A percentile compares a stretch with the other conserved stretches of the same genome.
Conservation (phyloP, 2,888 invertebrate species). For the Dugesia japonica region DNA sequence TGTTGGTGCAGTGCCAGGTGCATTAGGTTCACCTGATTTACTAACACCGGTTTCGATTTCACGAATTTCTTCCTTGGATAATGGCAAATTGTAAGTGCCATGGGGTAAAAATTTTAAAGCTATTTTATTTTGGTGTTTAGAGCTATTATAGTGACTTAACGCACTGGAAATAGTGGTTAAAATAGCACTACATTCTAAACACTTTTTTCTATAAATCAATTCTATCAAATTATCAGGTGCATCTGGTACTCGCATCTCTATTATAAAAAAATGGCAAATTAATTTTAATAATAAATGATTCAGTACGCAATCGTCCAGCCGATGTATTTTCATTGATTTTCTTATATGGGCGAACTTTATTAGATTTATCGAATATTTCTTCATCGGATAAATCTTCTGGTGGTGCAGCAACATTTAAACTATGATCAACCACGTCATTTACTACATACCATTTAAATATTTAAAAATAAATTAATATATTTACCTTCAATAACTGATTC, state of each 20-base stretch:
- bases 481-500: too few relatives aligned
- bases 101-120: neutral
- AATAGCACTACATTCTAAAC: neutral
- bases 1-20: neutral
- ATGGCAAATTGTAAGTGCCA: neutral
- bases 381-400: too few relatives aligned
- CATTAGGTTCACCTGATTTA: neutral
- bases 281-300: too few relatives aligned
- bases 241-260: neutral
- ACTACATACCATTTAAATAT: too few relatives aligned
- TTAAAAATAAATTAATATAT: too few relatives aligned
- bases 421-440: too few relatives aligned
- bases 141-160: neutral
- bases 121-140: neutral
- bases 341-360: too few relatives aligned
- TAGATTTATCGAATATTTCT: too few relatives aligned
- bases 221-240: neutral
- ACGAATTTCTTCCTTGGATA: neutral
- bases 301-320: too few relatives aligned
- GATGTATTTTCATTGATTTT: too few relatives aligned
- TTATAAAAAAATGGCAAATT: too few relatives aligned
- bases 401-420: too few relatives aligned
- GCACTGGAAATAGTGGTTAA: neutral
- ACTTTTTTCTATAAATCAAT: neutral
- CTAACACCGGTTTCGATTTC: slow-evolving; percentile 14